These are phyloP conservation scores for Neoniphon sammara DNA, from an alignment of 2,797 vertebrate genomes.

Conservation along the genomic window DNA sequence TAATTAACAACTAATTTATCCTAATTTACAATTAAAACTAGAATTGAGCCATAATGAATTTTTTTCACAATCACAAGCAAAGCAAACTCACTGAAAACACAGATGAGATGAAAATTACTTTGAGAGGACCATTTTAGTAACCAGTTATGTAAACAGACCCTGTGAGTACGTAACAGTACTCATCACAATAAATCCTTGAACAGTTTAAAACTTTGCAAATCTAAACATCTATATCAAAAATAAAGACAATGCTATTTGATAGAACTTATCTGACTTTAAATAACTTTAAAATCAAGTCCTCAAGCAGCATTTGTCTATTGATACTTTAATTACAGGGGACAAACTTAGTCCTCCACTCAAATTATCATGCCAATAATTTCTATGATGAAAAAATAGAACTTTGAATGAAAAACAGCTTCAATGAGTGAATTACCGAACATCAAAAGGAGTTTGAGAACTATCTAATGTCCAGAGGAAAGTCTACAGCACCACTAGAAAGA, in stretches of 20 bases:
- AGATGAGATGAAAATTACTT: slow-evolving; percentile 41
- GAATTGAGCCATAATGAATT: slow-evolving; percentile 34
- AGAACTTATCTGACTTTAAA: slow-evolving; percentile 4
- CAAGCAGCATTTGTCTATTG: slow-evolving; percentile 23
- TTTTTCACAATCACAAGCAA: slow-evolving; percentile 38
- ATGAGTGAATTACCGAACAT: slow-evolving; percentile 28
- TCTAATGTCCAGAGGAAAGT: slow-evolving; percentile 45
- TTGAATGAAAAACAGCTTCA: slow-evolving; percentile 47
- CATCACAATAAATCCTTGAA: slow-evolving; percentile 29
- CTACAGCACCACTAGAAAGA: slow-evolving; percentile 63
- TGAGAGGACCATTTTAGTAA: slow-evolving; percentile 28
- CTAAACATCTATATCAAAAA: slow-evolving; percentile 77
- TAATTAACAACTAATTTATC: slow-evolving; percentile 35
- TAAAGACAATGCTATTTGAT: slow-evolving; percentile 62
- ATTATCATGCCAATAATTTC: slow-evolving; percentile 2
- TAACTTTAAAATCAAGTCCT: slow-evolving; percentile 37
- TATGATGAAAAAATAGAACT: slow-evolving; percentile 48
- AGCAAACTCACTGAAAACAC: slow-evolving; percentile 25
- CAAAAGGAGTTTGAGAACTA: slow-evolving; percentile 20
- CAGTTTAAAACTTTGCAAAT: slow-evolving; percentile 48
- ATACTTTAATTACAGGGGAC: slow-evolving; percentile 7
- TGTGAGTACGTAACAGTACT: slow-evolving; percentile 44
- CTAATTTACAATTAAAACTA: slow-evolving; percentile 37
- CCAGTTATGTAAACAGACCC: slow-evolving; percentile 42
- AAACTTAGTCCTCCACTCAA: slow-evolving; percentile 4